Conservation (phyloP, 2,797 vertebrate species). For the Danio choprae region DNA sequence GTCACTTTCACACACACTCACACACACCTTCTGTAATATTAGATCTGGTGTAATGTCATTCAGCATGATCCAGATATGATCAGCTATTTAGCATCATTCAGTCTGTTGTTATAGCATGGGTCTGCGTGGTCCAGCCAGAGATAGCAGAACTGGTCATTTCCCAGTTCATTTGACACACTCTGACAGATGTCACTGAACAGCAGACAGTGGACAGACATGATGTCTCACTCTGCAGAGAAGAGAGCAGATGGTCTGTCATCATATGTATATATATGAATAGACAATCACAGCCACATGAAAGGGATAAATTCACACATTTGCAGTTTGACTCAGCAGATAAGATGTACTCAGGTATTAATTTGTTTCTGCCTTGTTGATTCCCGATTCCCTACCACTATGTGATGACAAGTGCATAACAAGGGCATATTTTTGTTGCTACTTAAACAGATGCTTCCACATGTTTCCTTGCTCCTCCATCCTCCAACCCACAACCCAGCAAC, state of each 20-base stretch:
- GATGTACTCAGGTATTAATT: background rate
- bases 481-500: too few relatives aligned
- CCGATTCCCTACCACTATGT: background rate
- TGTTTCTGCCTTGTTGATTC: background rate
- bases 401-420: background rate
- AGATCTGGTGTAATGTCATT: slow-evolving; percentile 86
- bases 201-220: slow-evolving; percentile 81
- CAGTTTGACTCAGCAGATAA: background rate
- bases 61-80: slow-evolving; percentile 80
- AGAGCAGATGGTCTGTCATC: slow-evolving; percentile 60
- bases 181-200: slow-evolving; percentile 83
- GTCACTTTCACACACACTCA: slow-evolving; percentile 76
- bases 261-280: slow-evolving; percentile 65
- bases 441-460: too few relatives aligned
- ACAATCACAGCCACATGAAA: slow-evolving; percentile 51
- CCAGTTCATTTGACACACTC: slow-evolving; percentile 77
- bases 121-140: slow-evolving; percentile 71
- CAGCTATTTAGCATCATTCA: slow-evolving; percentile 85
- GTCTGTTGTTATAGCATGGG: slow-evolving; percentile 61
- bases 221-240: slow-evolving; percentile 77
- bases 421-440: too few relatives aligned
- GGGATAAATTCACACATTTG: too few relatives aligned
- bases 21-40: slow-evolving; percentile 87
- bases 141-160: slow-evolving; percentile 78
- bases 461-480: too few relatives aligned